Conservation (phyloP, 2,888 invertebrate genomes). For the Drosophila leonis region DNA sequence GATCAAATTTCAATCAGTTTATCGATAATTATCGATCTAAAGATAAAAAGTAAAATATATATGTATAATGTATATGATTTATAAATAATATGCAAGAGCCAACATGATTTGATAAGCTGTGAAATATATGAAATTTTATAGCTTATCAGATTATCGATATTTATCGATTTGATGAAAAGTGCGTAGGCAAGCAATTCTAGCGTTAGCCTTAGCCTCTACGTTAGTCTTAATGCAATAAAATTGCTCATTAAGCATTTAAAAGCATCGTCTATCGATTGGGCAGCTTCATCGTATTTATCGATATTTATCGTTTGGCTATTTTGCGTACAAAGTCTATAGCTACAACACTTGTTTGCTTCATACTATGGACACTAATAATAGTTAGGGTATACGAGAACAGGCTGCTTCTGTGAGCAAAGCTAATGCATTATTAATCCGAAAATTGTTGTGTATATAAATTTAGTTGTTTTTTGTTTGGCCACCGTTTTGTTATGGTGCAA, state of each 20-base stretch:
- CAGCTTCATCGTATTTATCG: background rate
- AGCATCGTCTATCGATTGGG: background rate
- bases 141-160: background rate
- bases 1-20: background rate
- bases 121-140: background rate
- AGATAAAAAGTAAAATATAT: background rate
- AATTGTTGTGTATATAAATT: conserved; percentile 42
- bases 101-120: too few species aligned
- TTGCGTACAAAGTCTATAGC: background rate
- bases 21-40: background rate
- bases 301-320: background rate
- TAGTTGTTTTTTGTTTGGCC: conserved; percentile 18
- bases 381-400: conserved; percentile 21
- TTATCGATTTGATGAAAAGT: background rate
- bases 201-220: background rate
- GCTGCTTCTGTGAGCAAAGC: conserved; percentile 46
- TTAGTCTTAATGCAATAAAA: background rate
- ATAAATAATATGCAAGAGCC: background rate
- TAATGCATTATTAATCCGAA: conserved; percentile 68
- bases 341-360: too few species aligned
- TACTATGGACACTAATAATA: background rate
- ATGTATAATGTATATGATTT: too few species aligned
- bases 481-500: conserved; percentile 50
- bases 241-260: background rate
- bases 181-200: background rate